Evolutionary conservation across 2,888 invertebrate species (phyloP).

Genomic region (Phragmatobia fuliginosa): DNA sequence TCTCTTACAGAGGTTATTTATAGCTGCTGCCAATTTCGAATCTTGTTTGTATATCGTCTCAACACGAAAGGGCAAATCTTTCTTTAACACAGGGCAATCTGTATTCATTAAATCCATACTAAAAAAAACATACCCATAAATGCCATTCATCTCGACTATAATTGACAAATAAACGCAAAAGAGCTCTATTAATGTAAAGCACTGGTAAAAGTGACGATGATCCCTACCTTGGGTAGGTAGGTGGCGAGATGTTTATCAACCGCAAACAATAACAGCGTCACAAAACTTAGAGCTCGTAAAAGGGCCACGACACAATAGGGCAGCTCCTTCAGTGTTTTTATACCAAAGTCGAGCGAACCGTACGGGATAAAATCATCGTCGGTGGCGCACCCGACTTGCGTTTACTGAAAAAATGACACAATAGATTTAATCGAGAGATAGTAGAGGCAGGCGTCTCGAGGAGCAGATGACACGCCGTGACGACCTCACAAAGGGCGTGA

Average conservation of each 20-base stretch:
- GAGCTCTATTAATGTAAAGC: conserved; percentile 76
- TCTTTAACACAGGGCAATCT: conserved; percentile 64
- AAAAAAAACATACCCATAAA: conserved; percentile 61
- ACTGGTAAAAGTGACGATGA: conserved; percentile 83
- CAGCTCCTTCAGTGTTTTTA: conserved; percentile 82
- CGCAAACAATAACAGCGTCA: conserved; percentile 86
- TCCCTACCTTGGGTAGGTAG: conserved; percentile 77
- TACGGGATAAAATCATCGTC: conserved; percentile 84
- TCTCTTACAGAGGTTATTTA: conserved; percentile 68
- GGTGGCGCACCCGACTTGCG: conserved; percentile 85
- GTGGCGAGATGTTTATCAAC: conserved; percentile 86
- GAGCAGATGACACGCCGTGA: conserved; percentile 86
- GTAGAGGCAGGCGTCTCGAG: conserved; percentile 84
- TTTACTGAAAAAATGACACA: conserved; percentile 83
- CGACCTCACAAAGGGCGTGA: conserved; percentile 85
- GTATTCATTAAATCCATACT: conserved; percentile 79
- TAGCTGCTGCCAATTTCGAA: conserved; percentile 71
- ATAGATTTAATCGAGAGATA: conserved; percentile 86
- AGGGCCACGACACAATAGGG: conserved; percentile 83
- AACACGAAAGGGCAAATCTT: conserved; percentile 61
- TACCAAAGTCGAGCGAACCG: conserved; percentile 79
- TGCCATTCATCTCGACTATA: conserved; percentile 69
- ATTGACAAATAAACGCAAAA: conserved; percentile 77
- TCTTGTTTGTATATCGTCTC: conserved; percentile 71
- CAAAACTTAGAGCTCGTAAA: conserved; percentile 85